These are phyloP conservation scores for Sorex fumeus DNA, from an alignment of 2,113 vertebrate species.

Conservation along the genomic window DNA sequence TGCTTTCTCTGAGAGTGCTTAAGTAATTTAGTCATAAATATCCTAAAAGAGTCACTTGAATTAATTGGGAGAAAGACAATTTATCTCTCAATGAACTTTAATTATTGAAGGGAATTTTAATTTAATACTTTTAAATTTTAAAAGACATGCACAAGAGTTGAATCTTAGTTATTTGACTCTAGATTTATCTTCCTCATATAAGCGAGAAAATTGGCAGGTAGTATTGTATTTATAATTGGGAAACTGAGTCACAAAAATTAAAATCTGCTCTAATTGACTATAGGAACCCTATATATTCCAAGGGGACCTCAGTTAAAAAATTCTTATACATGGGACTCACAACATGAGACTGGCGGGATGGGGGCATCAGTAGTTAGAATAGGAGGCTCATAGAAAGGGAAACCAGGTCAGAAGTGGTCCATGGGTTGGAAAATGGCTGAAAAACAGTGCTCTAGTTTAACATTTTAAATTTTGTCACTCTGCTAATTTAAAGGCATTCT, in stretches of 20 bases:
- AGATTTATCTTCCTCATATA: background rate
- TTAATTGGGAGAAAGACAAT: background rate
- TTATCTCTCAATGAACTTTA: background rate
- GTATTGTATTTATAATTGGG: background rate
- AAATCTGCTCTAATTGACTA: background rate
- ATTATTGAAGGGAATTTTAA: background rate
- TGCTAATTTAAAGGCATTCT: background rate
- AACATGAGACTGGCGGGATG: too few species aligned
- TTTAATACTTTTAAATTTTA: background rate
- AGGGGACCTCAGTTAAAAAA: too few species aligned
- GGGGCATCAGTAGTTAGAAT: too few species aligned
- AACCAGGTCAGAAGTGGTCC: too few species aligned
- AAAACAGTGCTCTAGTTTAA: too few species aligned
- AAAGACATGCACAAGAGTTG: background rate
- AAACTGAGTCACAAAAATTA: background rate
- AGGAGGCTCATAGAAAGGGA: too few species aligned
- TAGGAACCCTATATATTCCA: too few species aligned
- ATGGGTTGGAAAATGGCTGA: too few species aligned
- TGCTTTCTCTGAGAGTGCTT: slow-evolving; percentile 26
- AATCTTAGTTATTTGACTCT: background rate
- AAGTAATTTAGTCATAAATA: background rate
- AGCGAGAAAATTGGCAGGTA: background rate
- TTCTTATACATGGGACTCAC: too few species aligned
- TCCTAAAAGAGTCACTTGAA: background rate
- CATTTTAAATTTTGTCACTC: slow-evolving; percentile 4